Base-by-base conservation (phyloP, 2,888 invertebrate species). In the Pediacus dermestoides region DNA sequence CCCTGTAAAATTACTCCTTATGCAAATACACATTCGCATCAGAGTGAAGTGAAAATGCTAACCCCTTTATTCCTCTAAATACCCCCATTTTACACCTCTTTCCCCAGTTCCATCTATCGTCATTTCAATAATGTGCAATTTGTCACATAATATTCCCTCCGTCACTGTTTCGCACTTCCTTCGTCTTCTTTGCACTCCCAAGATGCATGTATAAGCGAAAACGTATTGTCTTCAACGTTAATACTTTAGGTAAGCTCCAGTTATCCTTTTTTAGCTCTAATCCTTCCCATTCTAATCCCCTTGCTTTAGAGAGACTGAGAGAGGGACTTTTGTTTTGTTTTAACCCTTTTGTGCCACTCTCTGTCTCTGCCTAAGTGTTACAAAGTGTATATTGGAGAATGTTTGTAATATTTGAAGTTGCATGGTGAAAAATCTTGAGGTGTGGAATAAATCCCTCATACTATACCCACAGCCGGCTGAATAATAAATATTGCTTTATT, bases 41-140 rank as follows among this genome's bases (percentile, higher is more conserved):
- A 42, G 39, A 46, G 47, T 47, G 48, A 51, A 54, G 50, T 23
- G 28, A 54, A 57, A 55, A 58, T 52, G 50, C 47, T 44, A 53
- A 54, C 61, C 58, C 58, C 58, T 60, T 62, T 57, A 61, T 61
- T 59, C 57, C 53, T 28, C 60, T 63, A 63, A 64, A 63, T 63
- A 61, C 63, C 58, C n/a, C 61, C 54, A 56, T 66, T 66, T 64
- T 58, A 57, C 66, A 60, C 63, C 62, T 61, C 61, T 59, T 13
- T 23, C 16, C 23, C 14, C 7, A 33, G 21, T 30, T 46, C 40
- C 42, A 50, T 52, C 50, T 52, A 54, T 54, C 54, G 57, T 60
- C 62, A 59, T 63, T 61, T 61, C 65, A 63, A 65, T 67, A 65
- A 66, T 63, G 62, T 58, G 62, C 63, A 65, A 67, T 67, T 67